Base-by-base conservation (phyloP, 2,113 vertebrate species). In the Equus przewalskii region DNA sequence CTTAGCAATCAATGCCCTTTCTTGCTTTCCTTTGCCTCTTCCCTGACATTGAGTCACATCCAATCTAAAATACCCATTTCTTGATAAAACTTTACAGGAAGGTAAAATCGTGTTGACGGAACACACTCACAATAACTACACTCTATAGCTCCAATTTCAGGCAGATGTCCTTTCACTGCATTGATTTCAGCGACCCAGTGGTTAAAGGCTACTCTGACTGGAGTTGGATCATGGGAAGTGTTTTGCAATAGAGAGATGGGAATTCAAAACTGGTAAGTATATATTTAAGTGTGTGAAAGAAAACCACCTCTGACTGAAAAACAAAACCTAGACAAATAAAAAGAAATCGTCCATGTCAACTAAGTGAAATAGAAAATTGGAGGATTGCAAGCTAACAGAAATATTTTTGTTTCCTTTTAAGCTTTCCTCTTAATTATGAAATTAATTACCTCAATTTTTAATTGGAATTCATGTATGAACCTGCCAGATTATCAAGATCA, bases 341-440 rank as follows among this genome's bases (percentile, higher is more conserved):
- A 56, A 41, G 19, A 58, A 89, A 92, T 10, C 54, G 12, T 51
- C 8, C 24, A 65, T 6, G 4, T 94, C 1, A 18, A 84, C 11
- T 60, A 79, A 51, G 5, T 49, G 15, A 92, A 91, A 91, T 9
- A 24, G 69, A 81, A 85, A 69, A 58, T 5, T 46, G 12, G 3
- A 19, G 4, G 5, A 56, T 18, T 93, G 5, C 12, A 91, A 91
- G 33, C 41, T 64, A 78, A 79, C 4, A n/a, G 89, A 93, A 46
- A n/a, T 44, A 41, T 54, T 75, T 75, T 88, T 93, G 18, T 6
- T 93, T 72, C 2, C 75, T 81, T 97, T 96, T 94, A 91, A 89
- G 30, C 21, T 75, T 64, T 58, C 33, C 28, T 91, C 24, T 49
- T 80, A 75, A 58, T 64, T 60, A 73, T 51, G 21, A 85, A 94